Evolutionary conservation across 2,113 vertebrate genomes (phyloP).

Genomic region (Scolopax mira): DNA sequence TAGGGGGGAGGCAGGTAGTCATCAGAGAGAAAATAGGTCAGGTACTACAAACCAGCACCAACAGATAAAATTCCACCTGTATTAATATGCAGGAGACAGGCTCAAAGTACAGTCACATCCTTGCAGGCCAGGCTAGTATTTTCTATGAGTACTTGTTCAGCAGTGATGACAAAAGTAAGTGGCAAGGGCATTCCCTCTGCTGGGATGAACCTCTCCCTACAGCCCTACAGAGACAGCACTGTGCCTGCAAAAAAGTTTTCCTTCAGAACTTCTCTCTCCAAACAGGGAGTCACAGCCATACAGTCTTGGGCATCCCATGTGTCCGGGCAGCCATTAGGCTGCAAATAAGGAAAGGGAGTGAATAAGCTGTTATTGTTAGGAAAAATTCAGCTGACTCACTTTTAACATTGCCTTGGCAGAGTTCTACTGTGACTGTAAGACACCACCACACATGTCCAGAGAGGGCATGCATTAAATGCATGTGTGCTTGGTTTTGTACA

Average conservation of each 20-base stretch:
- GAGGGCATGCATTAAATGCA: too few species aligned
- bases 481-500: neutral
- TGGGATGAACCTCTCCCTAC: fast-evolving
- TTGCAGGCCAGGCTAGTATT: neutral
- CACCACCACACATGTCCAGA: neutral
- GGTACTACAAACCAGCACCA: neutral
- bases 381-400: neutral
- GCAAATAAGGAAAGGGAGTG: neutral
- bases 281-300: neutral
- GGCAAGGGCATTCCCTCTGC: neutral
- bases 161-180: neutral
- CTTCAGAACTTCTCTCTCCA: neutral
- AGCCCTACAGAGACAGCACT: fast-evolving
- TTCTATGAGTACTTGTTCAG: neutral
- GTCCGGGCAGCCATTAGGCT: neutral
- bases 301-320: neutral
- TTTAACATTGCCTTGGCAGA: neutral
- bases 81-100: neutral
- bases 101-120: neutral
- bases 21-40: neutral
- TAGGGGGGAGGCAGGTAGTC: neutral
- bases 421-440: neutral
- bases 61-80: neutral
- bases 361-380: neutral
- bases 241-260: neutral